Evolutionary conservation across 2,888 invertebrate species (phyloP), one percentile per base, ranked within the genome.

Genomic region (Limnephilus rhombicus): DNA sequence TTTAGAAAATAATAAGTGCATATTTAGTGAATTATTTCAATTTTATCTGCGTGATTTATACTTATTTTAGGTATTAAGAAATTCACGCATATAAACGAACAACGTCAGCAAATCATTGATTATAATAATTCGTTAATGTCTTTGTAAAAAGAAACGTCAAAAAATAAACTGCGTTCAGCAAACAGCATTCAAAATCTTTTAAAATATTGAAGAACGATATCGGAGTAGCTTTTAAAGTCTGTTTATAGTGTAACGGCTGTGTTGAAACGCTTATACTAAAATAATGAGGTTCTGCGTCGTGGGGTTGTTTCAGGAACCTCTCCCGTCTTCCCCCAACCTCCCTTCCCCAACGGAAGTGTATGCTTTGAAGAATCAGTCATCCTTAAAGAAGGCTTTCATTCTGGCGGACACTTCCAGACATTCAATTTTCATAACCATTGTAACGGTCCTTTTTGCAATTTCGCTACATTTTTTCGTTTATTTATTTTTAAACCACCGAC

Each of bases 381-480:
- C 87, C 91, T 45, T 80, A 91, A 86, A 86, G 87, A 87, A 91
- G 91, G 87, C 86, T 91, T 91, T 80, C 87, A 91, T 91, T 87
- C 91, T 81, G 24, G 49, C 87, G 29, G 80, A 87, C 91, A 91
- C 91, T 86, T 86, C 86, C 11, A 86, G 85, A 90, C 85, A 91
- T 91, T 91, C 91, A 91, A 91, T 91, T 91, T 91, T 91, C 87
- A 82, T 81, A 81, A 89, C 89, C 88, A 88, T 88, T 88, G 68
- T 88, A 68, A 34, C 68, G 31, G 29, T 49, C 45, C 68, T 53
- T 88, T 88, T 53, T 68, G 34, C 88, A 31, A 88, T 88, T 88
- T 68, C 53, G 68, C 53, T 37, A 88, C 88, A 88, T 88, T 29
- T 45, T 86, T 86, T 12, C 49, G 15, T 82, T 82, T 82, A 82